Evolutionary conservation across 2,113 vertebrate genomes (phyloP), one percentile per base, ranked within the genome.

Genomic region (Podocnemis expansa): DNA sequence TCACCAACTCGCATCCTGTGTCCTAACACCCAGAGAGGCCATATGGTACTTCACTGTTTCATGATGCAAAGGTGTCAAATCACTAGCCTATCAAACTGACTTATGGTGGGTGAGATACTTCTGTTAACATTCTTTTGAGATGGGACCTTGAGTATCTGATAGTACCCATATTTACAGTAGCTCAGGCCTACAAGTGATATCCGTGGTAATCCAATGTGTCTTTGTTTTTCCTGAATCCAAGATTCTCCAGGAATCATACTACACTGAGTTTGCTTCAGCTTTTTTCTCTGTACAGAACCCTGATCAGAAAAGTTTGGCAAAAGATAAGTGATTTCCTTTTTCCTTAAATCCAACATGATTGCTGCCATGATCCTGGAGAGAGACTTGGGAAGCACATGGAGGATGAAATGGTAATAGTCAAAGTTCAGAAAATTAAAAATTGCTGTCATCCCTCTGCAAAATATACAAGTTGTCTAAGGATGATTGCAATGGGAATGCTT

Each of bases 31-130:
- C 70, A 95, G 88, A 63, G 19, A 90, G 10, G 63, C 93, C 60
- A 63, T n/a, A 34, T 29, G 6, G 58, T 63, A 63, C 29, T 60
- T 60, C 78, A 83, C 76, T 96, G 84, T 96, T 96, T 94, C 63
- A 73, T 43, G 63, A 92, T 56, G 81, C 92, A 84, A 90, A 93
- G 87, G 93, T 90, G 19, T 56, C 84, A 82, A 25, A n/a, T 83
- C 92, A 87, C 60, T 86, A 88, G 82, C 85, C 93, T 73, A 84
- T 31, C 60, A 63, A 63, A 63, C 16, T 31, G 31, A 34, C 31
- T 34, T 63, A 63, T 16, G 29, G 60, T 63, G 31, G 34, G 31
- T 63, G 31, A 63, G 60, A 31, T 63, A 63, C 17, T 63, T 38
- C 56, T 86, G 38, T 49, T 8, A 89, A 6, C 1, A 5, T 82